Evolutionary conservation across 2,888 invertebrate species (phyloP).

Genomic region (Sphecodes monilicornis): DNA sequence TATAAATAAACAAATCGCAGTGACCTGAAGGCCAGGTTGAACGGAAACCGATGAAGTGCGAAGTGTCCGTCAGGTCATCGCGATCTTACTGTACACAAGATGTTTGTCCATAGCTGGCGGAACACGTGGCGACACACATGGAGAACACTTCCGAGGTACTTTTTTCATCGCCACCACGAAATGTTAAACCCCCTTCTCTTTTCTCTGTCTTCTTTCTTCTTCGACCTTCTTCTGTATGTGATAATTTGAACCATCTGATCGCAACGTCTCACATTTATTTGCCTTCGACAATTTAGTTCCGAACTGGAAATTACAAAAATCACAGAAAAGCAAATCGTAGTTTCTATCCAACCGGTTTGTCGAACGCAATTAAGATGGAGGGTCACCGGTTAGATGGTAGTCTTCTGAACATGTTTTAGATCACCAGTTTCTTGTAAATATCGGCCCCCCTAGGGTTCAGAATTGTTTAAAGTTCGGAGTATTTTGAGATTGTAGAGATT

Average conservation of each 20-base stretch:
- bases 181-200: constrained; percentile 66
- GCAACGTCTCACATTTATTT: constrained; percentile 50
- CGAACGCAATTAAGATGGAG: constrained; percentile 40
- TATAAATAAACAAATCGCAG: constrained; percentile 69
- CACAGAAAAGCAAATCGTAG: neutral
- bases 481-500: neutral
- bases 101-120: constrained; percentile 82
- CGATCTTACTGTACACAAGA: constrained; percentile 79
- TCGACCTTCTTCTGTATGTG: constrained; percentile 62
- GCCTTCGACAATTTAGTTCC: constrained; percentile 27
- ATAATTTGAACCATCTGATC: constrained; percentile 40
- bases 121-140: constrained; percentile 82
- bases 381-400: constrained; percentile 35
- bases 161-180: constrained; percentile 72
- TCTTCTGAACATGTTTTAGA: constrained; percentile 22
- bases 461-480: neutral
- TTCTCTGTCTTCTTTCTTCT: constrained; percentile 58
- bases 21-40: constrained; percentile 73
- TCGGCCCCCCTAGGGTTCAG: neutral
- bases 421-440: constrained; percentile 39
- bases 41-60: constrained; percentile 46
- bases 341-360: neutral
- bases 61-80: constrained; percentile 75
- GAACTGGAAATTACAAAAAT: neutral
- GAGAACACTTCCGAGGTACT: constrained; percentile 81